phyloP scores from a whole-genome alignment of 2,888 invertebrate species.

The Helobdella robusta region DNA sequence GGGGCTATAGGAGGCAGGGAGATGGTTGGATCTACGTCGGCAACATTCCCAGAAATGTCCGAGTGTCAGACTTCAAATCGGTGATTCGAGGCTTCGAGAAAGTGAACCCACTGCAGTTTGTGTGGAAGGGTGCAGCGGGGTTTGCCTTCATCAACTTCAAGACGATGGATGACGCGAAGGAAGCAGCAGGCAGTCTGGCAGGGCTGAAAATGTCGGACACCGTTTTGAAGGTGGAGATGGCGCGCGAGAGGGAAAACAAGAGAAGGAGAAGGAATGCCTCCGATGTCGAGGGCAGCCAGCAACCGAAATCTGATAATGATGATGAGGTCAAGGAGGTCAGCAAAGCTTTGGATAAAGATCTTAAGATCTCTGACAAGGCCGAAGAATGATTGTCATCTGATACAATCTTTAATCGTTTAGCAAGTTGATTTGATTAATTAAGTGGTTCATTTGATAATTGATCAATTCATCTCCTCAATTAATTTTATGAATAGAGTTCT shows the following conservation, averaged over 20 bases:
- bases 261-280: background rate
- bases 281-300: no score
- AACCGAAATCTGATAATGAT: no score
- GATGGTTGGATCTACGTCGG: slow-evolving; percentile 41
- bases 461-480: no score
- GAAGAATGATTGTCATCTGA: slow-evolving; percentile 7
- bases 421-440: no score
- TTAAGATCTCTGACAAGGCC: background rate
- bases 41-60: slow-evolving; percentile 41
- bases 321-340: no score
- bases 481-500: no score
- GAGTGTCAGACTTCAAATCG: slow-evolving; percentile 44
- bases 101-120: slow-evolving; percentile 42
- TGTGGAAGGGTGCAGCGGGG: slow-evolving; percentile 44
- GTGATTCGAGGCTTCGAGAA: slow-evolving; percentile 40
- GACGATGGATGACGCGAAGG: slow-evolving; percentile 39
- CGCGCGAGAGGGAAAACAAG: slow-evolving; percentile 7
- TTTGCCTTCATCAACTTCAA: slow-evolving; percentile 44
- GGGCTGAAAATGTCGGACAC: background rate
- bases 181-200: slow-evolving; percentile 38
- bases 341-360: no score
- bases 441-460: no score
- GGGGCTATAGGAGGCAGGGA: slow-evolving; percentile 23
- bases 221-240: background rate
- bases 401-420: no score